Base-by-base conservation (phyloP, 1,140 invertebrate species). In the Telenomus remus region DNA sequence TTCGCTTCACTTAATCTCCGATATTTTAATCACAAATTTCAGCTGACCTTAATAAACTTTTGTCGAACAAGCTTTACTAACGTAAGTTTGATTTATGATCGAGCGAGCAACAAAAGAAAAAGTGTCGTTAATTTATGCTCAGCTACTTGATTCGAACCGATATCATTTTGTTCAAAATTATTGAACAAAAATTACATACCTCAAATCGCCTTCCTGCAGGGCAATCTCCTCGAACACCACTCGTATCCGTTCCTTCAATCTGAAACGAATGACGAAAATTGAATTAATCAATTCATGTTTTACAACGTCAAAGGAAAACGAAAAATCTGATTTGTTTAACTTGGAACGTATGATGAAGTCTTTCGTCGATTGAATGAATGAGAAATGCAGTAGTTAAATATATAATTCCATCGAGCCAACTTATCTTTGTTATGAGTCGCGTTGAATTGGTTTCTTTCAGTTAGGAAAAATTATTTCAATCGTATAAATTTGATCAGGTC, bases 221-320 rank as follows among this genome's bases (percentile, higher is more conserved):
- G 90, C 90, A 43, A 91, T 89, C 82, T 92, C 91, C 80, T 92
- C 91, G 73, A 92, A 92, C 27, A 92, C 85, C 60, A 92, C 81
- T 75, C 91, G 89, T 37, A 92, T 91, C 74, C 91, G 83, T 78
- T 92, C 92, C 78, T 90, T 89, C 75, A 89, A 88, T 81, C 91
- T 92, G 88, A 42, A 91, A 90, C 51, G 35, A 11, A 14, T 4
- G 12, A 55, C 47, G 35, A 15, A 34, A 27, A 33, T 44, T 27
- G 3, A 27, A 55, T 48, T 35, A 54, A 48, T 46, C 0, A 63
- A 65, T 50, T 16, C n/a, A n/a, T n/a, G n/a, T n/a, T n/a, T n/a
- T n/a, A n/a, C n/a, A n/a, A n/a, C n/a, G n/a, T n/a, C n/a, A n/a
- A n/a, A n/a, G n/a, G n/a, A n/a, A n/a, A n/a, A n/a, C n/a, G n/a